Conservation (phyloP, 2,888 invertebrate species). For the Saturnia pavonia region DNA sequence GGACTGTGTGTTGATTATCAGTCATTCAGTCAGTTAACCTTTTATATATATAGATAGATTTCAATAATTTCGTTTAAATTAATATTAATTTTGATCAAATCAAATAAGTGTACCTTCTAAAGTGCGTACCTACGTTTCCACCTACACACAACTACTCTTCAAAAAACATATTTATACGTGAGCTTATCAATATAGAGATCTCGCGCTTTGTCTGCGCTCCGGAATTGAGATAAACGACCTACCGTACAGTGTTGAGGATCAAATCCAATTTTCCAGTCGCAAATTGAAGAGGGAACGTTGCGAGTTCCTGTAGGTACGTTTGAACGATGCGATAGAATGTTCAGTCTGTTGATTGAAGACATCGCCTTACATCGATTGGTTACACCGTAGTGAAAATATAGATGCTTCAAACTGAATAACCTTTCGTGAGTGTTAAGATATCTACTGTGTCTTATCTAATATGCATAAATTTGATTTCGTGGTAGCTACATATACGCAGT, state of each 20-base stretch:
- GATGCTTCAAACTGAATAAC: not conserved
- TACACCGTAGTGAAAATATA: not conserved
- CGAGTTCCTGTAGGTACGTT: constrained; percentile 35
- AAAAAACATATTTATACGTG: not conserved
- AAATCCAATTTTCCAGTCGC: constrained; percentile 65
- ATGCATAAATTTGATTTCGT: not conserved
- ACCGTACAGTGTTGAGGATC: constrained; percentile 65
- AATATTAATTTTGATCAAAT: too few species aligned
- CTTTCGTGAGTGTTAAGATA: not conserved
- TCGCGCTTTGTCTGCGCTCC: constrained; percentile 50
- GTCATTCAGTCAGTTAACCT: too few species aligned
- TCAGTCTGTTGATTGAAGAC: constrained; percentile 36
- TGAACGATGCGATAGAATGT: constrained; percentile 40
- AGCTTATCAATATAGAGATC: constrained; percentile 24
- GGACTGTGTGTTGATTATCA: too few species aligned
- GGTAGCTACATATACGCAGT: not conserved
- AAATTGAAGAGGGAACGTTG: constrained; percentile 62
- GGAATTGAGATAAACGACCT: constrained; percentile 71
- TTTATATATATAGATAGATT: too few species aligned
- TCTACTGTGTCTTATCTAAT: not conserved
- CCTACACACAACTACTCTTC: too few species aligned
- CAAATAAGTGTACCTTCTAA: too few species aligned
- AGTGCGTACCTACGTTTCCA: too few species aligned
- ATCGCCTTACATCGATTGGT: constrained; percentile 3
- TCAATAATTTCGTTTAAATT: too few species aligned